These are phyloP conservation scores for Eugnorisma glareosa DNA, from an alignment of 2,888 invertebrate genomes.

Conservation along the genomic window DNA sequence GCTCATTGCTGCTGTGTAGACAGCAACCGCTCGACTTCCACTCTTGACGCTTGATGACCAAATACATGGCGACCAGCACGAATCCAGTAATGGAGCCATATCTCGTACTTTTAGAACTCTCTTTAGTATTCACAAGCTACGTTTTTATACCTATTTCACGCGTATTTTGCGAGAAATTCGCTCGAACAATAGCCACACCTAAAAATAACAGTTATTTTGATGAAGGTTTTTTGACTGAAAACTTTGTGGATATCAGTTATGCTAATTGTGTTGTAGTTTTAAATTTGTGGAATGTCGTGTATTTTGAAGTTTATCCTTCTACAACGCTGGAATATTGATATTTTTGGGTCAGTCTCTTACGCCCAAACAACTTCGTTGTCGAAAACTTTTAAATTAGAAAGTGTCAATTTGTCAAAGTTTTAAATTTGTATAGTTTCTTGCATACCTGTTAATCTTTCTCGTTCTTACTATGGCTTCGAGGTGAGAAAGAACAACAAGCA, in stretches of 20 bases:
- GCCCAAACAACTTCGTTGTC: conserved; percentile 50
- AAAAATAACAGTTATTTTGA: conserved; percentile 56
- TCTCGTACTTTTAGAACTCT: conserved; percentile 8
- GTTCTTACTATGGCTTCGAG: background rate
- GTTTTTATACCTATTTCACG: background rate
- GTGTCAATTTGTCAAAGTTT: conserved; percentile 15
- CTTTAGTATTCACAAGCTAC: background rate
- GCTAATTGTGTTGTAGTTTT: rapidly evolving
- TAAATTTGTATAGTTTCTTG: rapidly evolving
- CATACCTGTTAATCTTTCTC: background rate
- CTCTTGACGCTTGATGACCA: conserved; percentile 95
- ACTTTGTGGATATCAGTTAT: background rate
- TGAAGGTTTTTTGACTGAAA: conserved; percentile 43
- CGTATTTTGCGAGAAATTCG: conserved; percentile 8
- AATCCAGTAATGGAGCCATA: conserved; percentile 91
- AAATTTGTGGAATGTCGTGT: background rate
- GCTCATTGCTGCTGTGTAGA: conserved; percentile 94
- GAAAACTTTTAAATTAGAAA: conserved; percentile 34
- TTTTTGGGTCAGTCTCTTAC: background rate
- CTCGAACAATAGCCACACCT: conserved; percentile 66
- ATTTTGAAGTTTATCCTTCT: background rate
- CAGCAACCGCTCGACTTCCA: conserved; percentile 94
- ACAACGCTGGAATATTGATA: background rate
- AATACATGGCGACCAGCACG: conserved; percentile 97
- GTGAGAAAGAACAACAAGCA: background rate